A percentile compares a stretch with the other conserved stretches of the same genome.
These are phyloP conservation scores for Acanthosepion pharaonis DNA, from an alignment of 2,888 invertebrate genomes.

Conservation along the genomic window DNA sequence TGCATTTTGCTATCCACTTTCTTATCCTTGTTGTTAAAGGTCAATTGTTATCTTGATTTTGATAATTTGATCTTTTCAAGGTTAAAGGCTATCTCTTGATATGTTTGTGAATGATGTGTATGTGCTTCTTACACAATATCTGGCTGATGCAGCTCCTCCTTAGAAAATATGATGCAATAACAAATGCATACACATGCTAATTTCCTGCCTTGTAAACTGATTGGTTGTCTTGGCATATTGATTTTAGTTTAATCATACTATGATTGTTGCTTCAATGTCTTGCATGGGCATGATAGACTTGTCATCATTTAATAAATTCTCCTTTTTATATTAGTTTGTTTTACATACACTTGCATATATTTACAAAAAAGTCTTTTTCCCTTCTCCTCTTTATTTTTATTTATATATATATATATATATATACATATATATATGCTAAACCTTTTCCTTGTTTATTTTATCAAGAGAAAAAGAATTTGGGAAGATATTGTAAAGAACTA, in stretches of 20 bases:
- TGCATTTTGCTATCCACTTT: not conserved
- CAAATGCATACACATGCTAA: not conserved
- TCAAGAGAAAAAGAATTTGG: not conserved
- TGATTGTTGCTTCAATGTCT: not conserved
- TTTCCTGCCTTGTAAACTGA: not conserved
- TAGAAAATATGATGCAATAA: conserved; percentile 9
- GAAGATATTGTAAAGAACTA: not conserved
- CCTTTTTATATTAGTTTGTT: not conserved
- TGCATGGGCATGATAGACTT: conserved; percentile 8
- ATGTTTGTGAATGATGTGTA: not conserved
- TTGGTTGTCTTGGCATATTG: not conserved
- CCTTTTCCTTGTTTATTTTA: not conserved
- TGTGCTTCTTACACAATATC: not conserved
- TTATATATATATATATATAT: too few species aligned
- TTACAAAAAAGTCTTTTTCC: not conserved
- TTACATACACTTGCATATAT: not conserved
- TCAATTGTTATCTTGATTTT: not conserved
- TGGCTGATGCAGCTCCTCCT: not conserved
- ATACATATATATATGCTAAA: not conserved
- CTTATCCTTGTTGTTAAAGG: not conserved
- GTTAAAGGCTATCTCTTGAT: not conserved
- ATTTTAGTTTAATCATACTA: not conserved
- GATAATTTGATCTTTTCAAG: not conserved
- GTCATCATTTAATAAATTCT: not conserved
- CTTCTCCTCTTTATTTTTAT: not conserved